Evolutionary conservation across 1,140 invertebrate species (phyloP), one percentile per base, ranked within the genome.

Genomic region (Trachymyrmex septentrionalis): DNA sequence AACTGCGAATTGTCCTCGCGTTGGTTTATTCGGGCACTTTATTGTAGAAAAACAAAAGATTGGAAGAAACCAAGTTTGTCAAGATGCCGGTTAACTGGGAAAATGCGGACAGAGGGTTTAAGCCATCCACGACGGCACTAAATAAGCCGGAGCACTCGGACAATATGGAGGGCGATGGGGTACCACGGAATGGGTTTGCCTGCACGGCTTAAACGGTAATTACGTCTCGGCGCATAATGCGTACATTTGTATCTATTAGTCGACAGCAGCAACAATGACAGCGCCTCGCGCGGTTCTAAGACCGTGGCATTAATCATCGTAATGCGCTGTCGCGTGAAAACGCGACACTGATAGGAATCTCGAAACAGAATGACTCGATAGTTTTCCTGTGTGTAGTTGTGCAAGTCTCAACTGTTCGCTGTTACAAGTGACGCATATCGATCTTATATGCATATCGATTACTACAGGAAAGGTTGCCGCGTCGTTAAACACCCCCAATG

Each of bases 191-290:
- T 30, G 55, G 71, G 30, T 59, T 44, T 44, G 61, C 69, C 50
- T 59, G 38, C 44, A 44, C 72, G 66, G 80, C 85, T 91, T 86
- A 85, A 82, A 73, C 81, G 85, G 82, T 92, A 92, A 92, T 92
- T 92, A 91, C 87, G 67, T 91, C 77, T 59, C 30, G 66, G 75
- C 82, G 57, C 69, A 75, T 84, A 86, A 78, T 77, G 61, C 78
- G 75, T 90, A 92, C 92, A 92, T 93, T 93, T 93, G 89, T 93
- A 93, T 92, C 91, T 93, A 92, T 93, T 92, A 93, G 87, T 59
- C 69, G 66, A 71, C 84, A 73, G 80, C 53, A 76, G 64, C 76
- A 90, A 92, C 91, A 92, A 93, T 92, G 90, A 91, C 87, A 84
- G 53, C 80, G 55, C 3, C 82, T 86, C 71, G 85, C 86, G 86